Evolutionary conservation across 2,797 vertebrate genomes (phyloP), one percentile per base, ranked within the genome.

Genomic region (Dallia pectoralis): DNA sequence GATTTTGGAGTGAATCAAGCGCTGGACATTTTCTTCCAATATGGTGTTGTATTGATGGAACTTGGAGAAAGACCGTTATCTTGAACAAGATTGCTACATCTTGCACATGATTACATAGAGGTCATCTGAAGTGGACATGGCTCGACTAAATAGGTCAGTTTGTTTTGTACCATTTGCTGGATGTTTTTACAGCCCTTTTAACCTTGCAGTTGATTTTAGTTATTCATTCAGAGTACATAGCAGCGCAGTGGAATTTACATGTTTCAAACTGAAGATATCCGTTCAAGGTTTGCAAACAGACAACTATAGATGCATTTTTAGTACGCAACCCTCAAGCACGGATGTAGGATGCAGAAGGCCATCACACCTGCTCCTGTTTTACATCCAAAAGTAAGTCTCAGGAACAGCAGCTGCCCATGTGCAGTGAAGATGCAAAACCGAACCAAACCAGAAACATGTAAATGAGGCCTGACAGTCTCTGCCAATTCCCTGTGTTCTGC

Each of bases 91-190:
- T 29, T 69, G 67, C 71, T 83, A 86, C 53, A 56, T 90, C 83
- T 85, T 48, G 77, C 74, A 80, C 81, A 74, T 25, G 71, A 88
- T 88, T 85, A 74, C 67, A 72, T 77, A 62, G 79, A 84, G 87
- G 85, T 80, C 84, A 77, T 82, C 78, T 80, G 62, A 84, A 78
- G 68, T 63, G 27, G 72, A 81, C 70, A 79, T 44, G 74, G 77
- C 84, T 76, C 77, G 77, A 83, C 82, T 86, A 74, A 12, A 48
- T 1, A 63, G 76, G 74, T 83, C 69, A 44, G 29, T 67, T 68
- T 76, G 79, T 85, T 85, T 85, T 85, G 81, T 47, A 27, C 63
- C 63, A 49, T 74, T 48, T 63, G 22, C 49, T 44, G 19, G 49
- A 75, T 75, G 15, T 27, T 4, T 40, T 61, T 51, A 33, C 7